Conservation (phyloP, 2,888 invertebrate species). For the Eristalis tenax region DNA sequence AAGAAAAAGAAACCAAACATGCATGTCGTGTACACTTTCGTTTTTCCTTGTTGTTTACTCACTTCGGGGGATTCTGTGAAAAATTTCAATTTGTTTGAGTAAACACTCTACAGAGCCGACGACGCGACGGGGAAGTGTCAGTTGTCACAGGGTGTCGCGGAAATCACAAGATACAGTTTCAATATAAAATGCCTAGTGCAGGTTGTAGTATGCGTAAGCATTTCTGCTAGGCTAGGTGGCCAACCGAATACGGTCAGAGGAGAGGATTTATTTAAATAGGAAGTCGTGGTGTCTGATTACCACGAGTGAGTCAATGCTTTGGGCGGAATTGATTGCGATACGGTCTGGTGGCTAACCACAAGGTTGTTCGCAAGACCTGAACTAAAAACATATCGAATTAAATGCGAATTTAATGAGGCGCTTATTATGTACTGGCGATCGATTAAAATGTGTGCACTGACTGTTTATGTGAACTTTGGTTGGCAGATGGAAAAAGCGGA, state of each 20-base stretch:
- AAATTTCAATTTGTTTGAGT: constrained; percentile 40
- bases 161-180: constrained; percentile 21
- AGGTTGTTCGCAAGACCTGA: constrained; percentile 8
- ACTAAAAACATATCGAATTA: constrained; percentile 25
- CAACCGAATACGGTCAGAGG: constrained; percentile 12
- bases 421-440: not conserved
- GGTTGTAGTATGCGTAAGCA: too few species aligned
- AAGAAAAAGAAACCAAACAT: not conserved
- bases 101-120: constrained; percentile 13
- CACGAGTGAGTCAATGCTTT: not conserved
- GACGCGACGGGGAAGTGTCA: constrained; percentile 6
- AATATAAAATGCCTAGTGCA: not conserved
- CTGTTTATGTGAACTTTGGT: not conserved
- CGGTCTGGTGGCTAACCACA: constrained; percentile 29
- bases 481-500: not conserved
- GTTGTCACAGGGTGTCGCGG: constrained; percentile 42
- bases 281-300: constrained; percentile 42
- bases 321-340: constrained; percentile 26
- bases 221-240: not conserved
- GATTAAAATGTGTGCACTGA: not conserved
- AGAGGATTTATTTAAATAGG: constrained; percentile 27
- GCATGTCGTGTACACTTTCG: constrained; percentile 34
- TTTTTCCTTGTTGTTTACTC: constrained; percentile 33
- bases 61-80: constrained; percentile 7
- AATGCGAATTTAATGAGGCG: constrained; percentile 34